phyloP scores from a whole-genome alignment of 2,888 invertebrate species.

The Elaeidobius kamerunicus region DNA sequence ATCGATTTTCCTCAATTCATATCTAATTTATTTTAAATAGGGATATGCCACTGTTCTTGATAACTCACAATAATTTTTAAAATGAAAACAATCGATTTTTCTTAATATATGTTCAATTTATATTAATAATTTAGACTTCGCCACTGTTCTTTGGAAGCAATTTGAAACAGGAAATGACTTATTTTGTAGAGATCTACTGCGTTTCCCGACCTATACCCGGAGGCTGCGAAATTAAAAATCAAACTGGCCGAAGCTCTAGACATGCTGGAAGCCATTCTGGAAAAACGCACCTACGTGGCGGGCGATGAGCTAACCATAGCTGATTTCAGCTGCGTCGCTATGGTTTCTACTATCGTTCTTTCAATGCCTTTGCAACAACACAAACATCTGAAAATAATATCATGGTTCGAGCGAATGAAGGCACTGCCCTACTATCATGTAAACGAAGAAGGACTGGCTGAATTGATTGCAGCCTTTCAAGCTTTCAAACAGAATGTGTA shows the following conservation, averaged over 20 bases:
- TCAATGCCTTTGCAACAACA: not conserved
- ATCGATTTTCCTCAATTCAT: too few relatives aligned
- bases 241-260: not conserved
- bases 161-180: too few relatives aligned
- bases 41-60: too few relatives aligned
- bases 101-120: too few relatives aligned
- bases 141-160: too few relatives aligned
- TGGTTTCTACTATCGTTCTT: not conserved
- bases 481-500: too few relatives aligned
- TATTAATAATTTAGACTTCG: too few relatives aligned
- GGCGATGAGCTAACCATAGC: not conserved
- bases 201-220: not conserved
- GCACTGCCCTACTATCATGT: not conserved
- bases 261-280: not conserved
- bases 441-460: not conserved
- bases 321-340: not conserved
- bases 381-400: not conserved
- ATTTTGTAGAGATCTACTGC: not conserved
- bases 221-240: not conserved
- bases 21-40: too few relatives aligned
- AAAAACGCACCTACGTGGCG: not conserved
- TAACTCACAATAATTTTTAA: too few relatives aligned
- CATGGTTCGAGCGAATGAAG: not conserved
- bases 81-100: too few relatives aligned
- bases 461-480: not conserved